Evolutionary conservation across 2,888 invertebrate species (phyloP).

Genomic region (Thyatira batis): DNA sequence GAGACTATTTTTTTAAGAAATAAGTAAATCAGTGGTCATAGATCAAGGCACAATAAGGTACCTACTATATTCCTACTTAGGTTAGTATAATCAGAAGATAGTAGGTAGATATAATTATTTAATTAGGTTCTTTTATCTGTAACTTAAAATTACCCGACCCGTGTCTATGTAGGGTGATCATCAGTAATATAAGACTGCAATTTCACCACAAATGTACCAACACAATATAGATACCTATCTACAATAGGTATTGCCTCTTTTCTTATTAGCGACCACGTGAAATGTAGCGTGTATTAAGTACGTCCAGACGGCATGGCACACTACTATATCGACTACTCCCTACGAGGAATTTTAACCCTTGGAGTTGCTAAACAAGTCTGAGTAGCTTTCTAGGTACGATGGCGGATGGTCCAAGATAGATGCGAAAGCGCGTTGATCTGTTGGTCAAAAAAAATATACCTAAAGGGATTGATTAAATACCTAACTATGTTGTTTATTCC

Average conservation of each 20-base stretch:
- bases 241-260: background rate
- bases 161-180: too few relatives aligned
- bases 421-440: slow-evolving; percentile 22
- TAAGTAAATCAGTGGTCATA: too few relatives aligned
- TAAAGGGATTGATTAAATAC: background rate
- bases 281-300: slow-evolving; percentile 22
- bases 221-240: background rate
- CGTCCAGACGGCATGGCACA: slow-evolving; percentile 52
- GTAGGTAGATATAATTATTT: too few relatives aligned
- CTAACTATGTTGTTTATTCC: too few relatives aligned
- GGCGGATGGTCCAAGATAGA: slow-evolving; percentile 29
- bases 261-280: slow-evolving; percentile 13
- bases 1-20: too few relatives aligned
- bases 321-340: slow-evolving; percentile 49
- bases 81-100: too few relatives aligned
- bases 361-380: slow-evolving; percentile 63
- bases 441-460: background rate
- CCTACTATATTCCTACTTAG: too few relatives aligned
- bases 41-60: too few relatives aligned
- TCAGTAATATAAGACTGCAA: too few relatives aligned
- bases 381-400: slow-evolving; percentile 46
- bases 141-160: too few relatives aligned
- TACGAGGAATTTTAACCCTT: slow-evolving; percentile 59
- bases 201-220: background rate
- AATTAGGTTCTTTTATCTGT: too few relatives aligned